Base-by-base conservation (phyloP, 30 jellyfish, hydroid and myxozoan genomes). In the Morbakka virulenta region DNA sequence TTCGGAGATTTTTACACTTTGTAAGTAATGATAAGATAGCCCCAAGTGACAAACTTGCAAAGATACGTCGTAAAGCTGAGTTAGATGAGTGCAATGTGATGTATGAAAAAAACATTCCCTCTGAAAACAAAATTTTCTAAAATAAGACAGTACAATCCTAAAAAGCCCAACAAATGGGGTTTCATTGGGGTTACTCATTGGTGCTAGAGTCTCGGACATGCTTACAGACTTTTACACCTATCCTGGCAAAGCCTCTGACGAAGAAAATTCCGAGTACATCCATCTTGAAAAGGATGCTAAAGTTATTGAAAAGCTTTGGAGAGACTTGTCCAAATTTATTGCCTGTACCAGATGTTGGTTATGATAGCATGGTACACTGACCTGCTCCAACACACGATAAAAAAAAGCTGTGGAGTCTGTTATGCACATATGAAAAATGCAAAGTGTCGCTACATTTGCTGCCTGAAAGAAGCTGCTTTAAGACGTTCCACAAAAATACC, bases 151-250 rank as follows among this genome's bases (percentile, higher is more conserved):
- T n/a, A n/a, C n/a, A n/a, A n/a, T n/a, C n/a, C n/a, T n/a, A n/a
- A n/a, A n/a, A n/a, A n/a, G n/a, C 61, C 61, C 11, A 12, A 67
- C 35, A 66, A 79, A 79, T 68, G 89, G 91, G 91, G 91, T n/a
- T 79, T 68, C 53, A 79, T 35, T 20, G 28, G 49, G n/a, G n/a
- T n/a, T n/a, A 27, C 75, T 72, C 52, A 74, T 72, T 72, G 76
- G 75, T 20, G 35, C 80, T 23, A 48, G 83, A 35, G 83, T 74
- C 74, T 62, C 88, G 17, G 88, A 82, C 74, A 48, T 77, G 3
- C 62, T 77, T 70, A 31, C 62, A 32, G 82, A 77, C 51, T 77
- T 77, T 35, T 61, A 29, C 71, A 62, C 63, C 48, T 77, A 77
- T 29, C n/a, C 88, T 28, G 85, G 88, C 51, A 61, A 62, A 77